Percentiles rank a stretch among this genome's conserved stretches.
Evolutionary conservation across 2,888 invertebrate species (phyloP).

Genomic region (Coelopa pilipes): DNA sequence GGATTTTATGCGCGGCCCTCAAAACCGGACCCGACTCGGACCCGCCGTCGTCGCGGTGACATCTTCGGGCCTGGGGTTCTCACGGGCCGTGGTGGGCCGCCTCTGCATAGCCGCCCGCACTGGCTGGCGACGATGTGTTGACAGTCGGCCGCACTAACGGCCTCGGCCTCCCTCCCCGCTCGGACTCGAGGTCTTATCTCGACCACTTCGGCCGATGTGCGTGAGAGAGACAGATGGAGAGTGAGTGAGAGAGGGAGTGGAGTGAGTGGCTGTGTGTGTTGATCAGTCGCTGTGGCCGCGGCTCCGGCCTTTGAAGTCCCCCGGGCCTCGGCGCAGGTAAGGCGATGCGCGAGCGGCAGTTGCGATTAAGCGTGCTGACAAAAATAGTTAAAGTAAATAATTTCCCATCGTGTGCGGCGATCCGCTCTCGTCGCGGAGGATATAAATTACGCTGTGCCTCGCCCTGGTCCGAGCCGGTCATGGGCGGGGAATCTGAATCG

Average conservation of each 20-base stretch:
- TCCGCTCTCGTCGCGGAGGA: not conserved
- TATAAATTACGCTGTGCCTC: too few species aligned
- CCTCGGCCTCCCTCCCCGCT: not conserved
- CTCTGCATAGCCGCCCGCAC: not conserved
- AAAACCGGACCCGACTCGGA: not conserved
- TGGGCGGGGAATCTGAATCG: too few species aligned
- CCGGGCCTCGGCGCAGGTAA: not conserved
- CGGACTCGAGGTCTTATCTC: too few species aligned
- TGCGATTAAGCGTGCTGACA: conserved; percentile 10
- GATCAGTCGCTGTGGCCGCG: not conserved
- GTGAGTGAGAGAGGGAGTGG: too few species aligned
- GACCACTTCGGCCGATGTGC: too few species aligned
- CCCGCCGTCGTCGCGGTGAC: not conserved
- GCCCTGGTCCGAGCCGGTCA: too few species aligned
- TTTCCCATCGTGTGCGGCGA: conserved; percentile 7
- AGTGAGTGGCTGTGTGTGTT: not conserved
- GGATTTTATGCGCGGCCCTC: not conserved
- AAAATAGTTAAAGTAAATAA: conserved; percentile 14
- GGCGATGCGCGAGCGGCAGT: not conserved
- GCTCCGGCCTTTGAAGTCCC: not conserved
- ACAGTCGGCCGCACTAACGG: conserved; percentile 2
- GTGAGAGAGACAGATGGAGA: not conserved
- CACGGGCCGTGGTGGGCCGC: conserved; percentile 10
- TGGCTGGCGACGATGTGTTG: conserved; percentile 15
- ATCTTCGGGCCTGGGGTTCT: not conserved